Percentiles rank a stretch among this genome's conserved stretches.
phyloP scores from a whole-genome alignment of 2,888 invertebrate genomes.

The Leptinotarsa haldemani region DNA sequence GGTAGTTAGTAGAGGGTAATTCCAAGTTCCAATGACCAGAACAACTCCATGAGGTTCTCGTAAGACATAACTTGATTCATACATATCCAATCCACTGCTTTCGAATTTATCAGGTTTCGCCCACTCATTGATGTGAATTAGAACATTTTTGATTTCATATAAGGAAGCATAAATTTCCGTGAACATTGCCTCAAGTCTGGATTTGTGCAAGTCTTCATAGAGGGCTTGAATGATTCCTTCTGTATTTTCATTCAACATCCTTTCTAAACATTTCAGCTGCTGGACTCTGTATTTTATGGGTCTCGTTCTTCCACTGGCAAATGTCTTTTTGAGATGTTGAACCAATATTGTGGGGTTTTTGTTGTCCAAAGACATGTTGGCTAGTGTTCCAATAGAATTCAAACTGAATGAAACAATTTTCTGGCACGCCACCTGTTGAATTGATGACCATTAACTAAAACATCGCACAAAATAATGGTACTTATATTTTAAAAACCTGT shows the following conservation, averaged over 20 bases:
- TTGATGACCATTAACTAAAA: neutral
- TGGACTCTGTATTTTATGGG: slow-evolving; percentile 81
- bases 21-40: slow-evolving; percentile 93
- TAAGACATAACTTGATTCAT: slow-evolving; percentile 72
- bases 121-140: slow-evolving; percentile 83
- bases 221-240: slow-evolving; percentile 80
- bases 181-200: slow-evolving; percentile 80
- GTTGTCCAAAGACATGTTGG: neutral
- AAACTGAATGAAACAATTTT: neutral
- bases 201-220: slow-evolving; percentile 81
- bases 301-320: slow-evolving; percentile 81
- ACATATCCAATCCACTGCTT: slow-evolving; percentile 76
- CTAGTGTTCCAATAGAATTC: neutral
- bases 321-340: slow-evolving; percentile 72
- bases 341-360: slow-evolving; percentile 48
- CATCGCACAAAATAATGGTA: neutral
- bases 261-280: slow-evolving; percentile 80
- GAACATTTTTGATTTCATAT: slow-evolving; percentile 78
- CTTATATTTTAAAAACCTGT: neutral
- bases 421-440: neutral
- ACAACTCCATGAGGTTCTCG: slow-evolving; percentile 94
- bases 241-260: slow-evolving; percentile 84
- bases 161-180: slow-evolving; percentile 82
- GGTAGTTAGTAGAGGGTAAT: slow-evolving; percentile 90
- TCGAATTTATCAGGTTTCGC: slow-evolving; percentile 78